A percentile compares a stretch with the other conserved stretches of the same genome.
phyloP scores from a whole-genome alignment of 2,888 invertebrate species.

The Eupeodes latifasciatus region DNA sequence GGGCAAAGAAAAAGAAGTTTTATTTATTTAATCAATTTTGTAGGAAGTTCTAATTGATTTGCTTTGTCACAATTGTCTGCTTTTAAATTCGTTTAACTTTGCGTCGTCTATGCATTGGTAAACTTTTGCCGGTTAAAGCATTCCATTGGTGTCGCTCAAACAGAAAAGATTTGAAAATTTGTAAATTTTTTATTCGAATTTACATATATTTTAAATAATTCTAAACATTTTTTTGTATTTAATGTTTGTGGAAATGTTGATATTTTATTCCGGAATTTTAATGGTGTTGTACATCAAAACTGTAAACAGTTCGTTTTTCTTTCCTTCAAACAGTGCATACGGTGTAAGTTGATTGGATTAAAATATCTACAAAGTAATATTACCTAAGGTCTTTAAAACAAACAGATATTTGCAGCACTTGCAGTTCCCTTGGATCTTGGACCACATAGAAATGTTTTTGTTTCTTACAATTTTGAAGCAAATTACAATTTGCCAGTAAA shows the following conservation, averaged over 20 bases:
- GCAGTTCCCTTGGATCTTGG: slow-evolving; percentile 88
- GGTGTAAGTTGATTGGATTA: slow-evolving; percentile 79
- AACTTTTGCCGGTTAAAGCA: slow-evolving; percentile 17
- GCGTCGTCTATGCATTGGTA: slow-evolving; percentile 3
- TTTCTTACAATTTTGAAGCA: slow-evolving; percentile 91
- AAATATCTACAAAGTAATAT: background rate
- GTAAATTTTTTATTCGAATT: background rate
- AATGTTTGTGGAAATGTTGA: slow-evolving; percentile 9
- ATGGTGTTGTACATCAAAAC: slow-evolving; percentile 10
- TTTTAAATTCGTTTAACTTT: background rate
- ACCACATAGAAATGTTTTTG: slow-evolving; percentile 88
- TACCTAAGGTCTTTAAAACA: background rate
- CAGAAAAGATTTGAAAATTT: background rate
- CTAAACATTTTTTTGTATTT: background rate
- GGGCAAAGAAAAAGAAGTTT: slow-evolving; percentile 48
- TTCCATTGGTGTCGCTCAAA: slow-evolving; percentile 34
- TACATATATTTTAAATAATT: background rate
- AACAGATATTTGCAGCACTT: slow-evolving; percentile 89
- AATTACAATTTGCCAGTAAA: slow-evolving; percentile 88
- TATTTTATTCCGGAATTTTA: background rate
- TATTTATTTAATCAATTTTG: slow-evolving; percentile 54
- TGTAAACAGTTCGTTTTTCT: slow-evolving; percentile 78
- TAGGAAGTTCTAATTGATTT: slow-evolving; percentile 42
- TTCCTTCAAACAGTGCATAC: slow-evolving; percentile 81
- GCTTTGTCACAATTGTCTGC: slow-evolving; percentile 34